Base-by-base conservation (phyloP, 2,113 vertebrate species). In the Sceloporus tristichus region DNA sequence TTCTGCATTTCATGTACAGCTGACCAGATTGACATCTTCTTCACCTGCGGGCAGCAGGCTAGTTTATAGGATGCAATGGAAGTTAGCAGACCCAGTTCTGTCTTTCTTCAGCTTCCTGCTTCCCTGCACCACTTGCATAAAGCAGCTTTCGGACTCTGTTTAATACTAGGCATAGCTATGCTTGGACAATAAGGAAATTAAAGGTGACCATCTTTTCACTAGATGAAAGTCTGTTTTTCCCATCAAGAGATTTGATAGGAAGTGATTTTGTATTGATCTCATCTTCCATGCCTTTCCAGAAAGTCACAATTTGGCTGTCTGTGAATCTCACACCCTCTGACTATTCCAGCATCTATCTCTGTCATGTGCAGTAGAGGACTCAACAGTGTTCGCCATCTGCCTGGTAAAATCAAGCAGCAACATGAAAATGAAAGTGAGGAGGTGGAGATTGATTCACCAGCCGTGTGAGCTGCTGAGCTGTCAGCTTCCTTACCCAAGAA, bases 401-500 rank as follows among this genome's bases (percentile, higher is more conserved):
- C 87, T 76, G 62, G 73, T 53, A 77, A 65, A 85, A 88, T 68
- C n/a, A 66, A 73, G 80, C 71, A 54, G 40, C 2, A 29, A 42
- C 27, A 29, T 74, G 71, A 40, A 87, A 87, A 82, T 14, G 38
- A 82, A 76, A 70, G 56, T 76, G 80, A 65, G 59, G 40, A 53
- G 74, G 71, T 40, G 62, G 71, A 23, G 48, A 59, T 38, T 10
- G 11, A 40, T 29, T 27, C 54, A 76, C 56, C 73, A 48, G 40
- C 29, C 66, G 70, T 4, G 5, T 18, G n/a, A 88, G n/a, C 71
- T 76, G n/a, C 71, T 38, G 40, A 77, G 79, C 80, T 74, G 53
- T 74, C 79, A 62, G 25, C 70, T 82, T 48, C 54, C 71, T 85
- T 76, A 65, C 21, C 23, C 14, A 42, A 34, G 38, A 56, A 85